phyloP scores from a whole-genome alignment of 2,113 vertebrate species.

The Amazona guildingii region DNA sequence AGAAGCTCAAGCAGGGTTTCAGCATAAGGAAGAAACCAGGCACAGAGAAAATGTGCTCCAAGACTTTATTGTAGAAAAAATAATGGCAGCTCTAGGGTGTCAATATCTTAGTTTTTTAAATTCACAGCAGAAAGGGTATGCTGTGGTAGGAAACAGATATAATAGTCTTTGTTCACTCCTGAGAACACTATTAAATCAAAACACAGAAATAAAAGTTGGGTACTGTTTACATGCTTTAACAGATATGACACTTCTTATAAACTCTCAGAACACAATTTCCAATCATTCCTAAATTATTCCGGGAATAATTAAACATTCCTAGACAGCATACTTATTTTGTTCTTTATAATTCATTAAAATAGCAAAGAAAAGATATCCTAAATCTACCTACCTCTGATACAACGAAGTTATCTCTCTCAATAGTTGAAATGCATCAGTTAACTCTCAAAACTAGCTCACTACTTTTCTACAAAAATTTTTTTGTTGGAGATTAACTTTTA shows the following conservation, averaged over 20 bases:
- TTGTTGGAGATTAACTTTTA: neutral
- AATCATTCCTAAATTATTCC: neutral
- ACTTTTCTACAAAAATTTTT: neutral
- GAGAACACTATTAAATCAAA: neutral
- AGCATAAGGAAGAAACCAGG: neutral
- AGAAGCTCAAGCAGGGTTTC: neutral
- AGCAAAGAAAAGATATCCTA: neutral
- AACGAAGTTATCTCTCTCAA: neutral
- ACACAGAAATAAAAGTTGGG: neutral
- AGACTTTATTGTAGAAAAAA: neutral
- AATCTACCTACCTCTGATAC: neutral
- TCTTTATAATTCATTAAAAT: neutral
- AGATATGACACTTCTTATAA: neutral
- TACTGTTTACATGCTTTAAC: neutral
- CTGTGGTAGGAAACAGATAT: neutral
- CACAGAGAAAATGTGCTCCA: neutral
- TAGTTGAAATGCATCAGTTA: accelerated
- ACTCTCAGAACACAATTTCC: neutral
- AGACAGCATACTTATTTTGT: neutral
- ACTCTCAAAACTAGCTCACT: neutral
- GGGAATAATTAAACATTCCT: neutral
- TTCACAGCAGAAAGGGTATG: neutral
- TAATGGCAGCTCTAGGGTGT: neutral
- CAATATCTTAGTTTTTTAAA: neutral
- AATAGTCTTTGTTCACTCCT: neutral